These are phyloP conservation scores for Notothenia coriiceps DNA, from an alignment of 2,113 vertebrate species.

Conservation along the genomic window DNA sequence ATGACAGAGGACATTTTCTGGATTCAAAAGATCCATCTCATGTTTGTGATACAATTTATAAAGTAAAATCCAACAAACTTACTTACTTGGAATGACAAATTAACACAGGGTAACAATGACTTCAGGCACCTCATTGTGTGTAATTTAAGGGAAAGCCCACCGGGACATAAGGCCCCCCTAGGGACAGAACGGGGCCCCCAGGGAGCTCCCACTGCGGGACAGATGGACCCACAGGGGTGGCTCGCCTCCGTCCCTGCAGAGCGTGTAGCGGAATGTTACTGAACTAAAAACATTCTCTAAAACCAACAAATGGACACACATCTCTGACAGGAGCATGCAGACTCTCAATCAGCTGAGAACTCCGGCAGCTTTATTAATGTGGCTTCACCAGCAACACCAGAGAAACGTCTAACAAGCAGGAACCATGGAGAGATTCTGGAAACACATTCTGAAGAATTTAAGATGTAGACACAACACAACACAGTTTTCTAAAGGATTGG, in stretches of 20 bases:
- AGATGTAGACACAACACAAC: background rate
- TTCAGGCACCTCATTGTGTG: slow-evolving; percentile 1
- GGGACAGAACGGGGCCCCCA: slow-evolving; percentile 20
- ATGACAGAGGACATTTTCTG: background rate
- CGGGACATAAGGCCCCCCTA: slow-evolving; percentile 24
- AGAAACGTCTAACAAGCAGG: background rate
- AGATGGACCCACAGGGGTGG: slow-evolving; percentile 35
- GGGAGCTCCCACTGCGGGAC: slow-evolving; percentile 32
- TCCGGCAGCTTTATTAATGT: background rate
- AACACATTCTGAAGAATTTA: background rate
- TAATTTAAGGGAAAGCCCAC: slow-evolving; percentile 37
- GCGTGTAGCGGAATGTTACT: slow-evolving; percentile 7
- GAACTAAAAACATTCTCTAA: slow-evolving; percentile 18
- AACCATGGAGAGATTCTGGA: background rate
- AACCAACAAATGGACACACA: slow-evolving; percentile 17
- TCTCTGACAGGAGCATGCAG: background rate
- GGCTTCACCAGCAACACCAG: background rate
- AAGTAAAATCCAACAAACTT: background rate
- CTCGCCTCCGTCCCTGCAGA: slow-evolving; percentile 17
- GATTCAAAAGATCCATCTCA: background rate
- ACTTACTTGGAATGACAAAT: background rate
- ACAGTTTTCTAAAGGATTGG: background rate
- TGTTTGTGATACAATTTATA: background rate
- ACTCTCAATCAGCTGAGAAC: slow-evolving; percentile 1
- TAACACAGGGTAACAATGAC: background rate